A percentile compares a stretch with the other conserved stretches of the same genome.
Conservation (phyloP, 2,888 invertebrate genomes). For the Hypercompe scribonia region DNA sequence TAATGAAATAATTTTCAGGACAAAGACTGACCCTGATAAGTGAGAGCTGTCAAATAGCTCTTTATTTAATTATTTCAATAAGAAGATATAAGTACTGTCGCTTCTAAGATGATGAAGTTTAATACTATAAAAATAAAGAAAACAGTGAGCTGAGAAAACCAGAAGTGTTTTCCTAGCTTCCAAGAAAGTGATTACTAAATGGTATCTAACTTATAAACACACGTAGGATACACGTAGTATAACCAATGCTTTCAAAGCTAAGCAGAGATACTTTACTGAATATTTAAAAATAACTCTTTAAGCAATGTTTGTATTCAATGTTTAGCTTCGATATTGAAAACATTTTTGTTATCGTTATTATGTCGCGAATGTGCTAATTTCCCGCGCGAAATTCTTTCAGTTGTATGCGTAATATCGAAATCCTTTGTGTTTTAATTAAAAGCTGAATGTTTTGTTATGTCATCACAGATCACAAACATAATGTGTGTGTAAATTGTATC, state of each 20-base stretch:
- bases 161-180: not conserved
- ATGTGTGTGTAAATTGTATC: not conserved
- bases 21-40: not conserved
- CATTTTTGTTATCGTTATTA: conserved; percentile 24
- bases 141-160: not conserved
- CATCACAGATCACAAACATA: too few relatives aligned
- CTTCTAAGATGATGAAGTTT: not conserved
- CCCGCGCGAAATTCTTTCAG: conserved; percentile 24
- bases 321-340: conserved; percentile 15
- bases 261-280: not conserved
- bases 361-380: conserved; percentile 26
- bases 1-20: not conserved
- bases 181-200: not conserved
- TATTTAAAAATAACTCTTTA: conserved; percentile 4
- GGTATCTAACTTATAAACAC: not conserved
- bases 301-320: not conserved
- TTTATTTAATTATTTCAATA: not conserved
- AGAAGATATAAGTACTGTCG: not conserved
- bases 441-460: not conserved
- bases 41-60: not conserved
- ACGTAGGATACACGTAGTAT: not conserved
- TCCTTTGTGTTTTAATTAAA: not conserved
- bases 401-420: conserved; percentile 18
- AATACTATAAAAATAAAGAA: not conserved
- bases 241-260: not conserved